Base-by-base conservation (phyloP, 2,113 vertebrate species). In the Lates calcarifer region DNA sequence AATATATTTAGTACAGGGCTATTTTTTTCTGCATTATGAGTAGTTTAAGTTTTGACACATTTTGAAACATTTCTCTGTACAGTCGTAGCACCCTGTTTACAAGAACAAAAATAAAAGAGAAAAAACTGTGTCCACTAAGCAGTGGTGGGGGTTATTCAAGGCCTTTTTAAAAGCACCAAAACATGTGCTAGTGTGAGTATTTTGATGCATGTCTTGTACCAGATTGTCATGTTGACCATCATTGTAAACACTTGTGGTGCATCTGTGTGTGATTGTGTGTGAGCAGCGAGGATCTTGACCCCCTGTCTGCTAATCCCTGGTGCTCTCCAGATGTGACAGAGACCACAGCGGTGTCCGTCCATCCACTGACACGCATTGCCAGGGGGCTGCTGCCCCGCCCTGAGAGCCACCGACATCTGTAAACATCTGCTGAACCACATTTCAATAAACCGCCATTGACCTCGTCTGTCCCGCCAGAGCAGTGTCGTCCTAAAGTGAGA, bases 341-440 rank as follows among this genome's bases (percentile, higher is more conserved):
- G 35, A 63, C 66, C 66, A 11, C n/a, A 18, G 55, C 0, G 11
- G 12, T 15, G 58, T 87, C 37, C 20, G 35, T 70, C 85, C 56
- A 2, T 55, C 78, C 9, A 1, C 80, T 74, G 77, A 62, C 55
- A 63, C 7, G 22, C 67, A 26, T 28, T 29, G 8, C 66, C 57
- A 17, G 18, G 55, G 57, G 47, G 45, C 66, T 13, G 35, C 15
- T 49, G 26, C 53, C 11, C 60, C 14, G 7, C 35, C 26, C 55
- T 0, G 24, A n/a, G 6, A 74, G 9, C 8, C 64, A 17, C 26
- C 31, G 74, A 81, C 83, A 90, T 83, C 77, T 85, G 85, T 73
- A 69, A 86, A 86, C 89, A 88, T 88, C 70, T 84, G 69, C 39
- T 12, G 1, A 22, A 15, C 24, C 57, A 64, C 43, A 65, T 58